phyloP scores from a whole-genome alignment of 2,888 invertebrate species.

The Tinea semifulvella region DNA sequence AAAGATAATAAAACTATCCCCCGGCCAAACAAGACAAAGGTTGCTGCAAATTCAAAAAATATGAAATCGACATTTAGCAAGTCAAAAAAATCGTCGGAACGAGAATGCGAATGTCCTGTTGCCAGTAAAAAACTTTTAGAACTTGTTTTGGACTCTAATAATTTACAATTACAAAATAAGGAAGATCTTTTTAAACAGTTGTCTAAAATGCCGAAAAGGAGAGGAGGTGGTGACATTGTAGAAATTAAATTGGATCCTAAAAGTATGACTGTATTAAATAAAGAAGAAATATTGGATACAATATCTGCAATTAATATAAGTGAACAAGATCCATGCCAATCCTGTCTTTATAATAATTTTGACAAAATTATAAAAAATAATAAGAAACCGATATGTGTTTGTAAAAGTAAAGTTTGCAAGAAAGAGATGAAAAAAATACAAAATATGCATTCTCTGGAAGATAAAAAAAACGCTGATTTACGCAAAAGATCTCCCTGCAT shows the following conservation, averaged over 20 bases:
- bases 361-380: background rate
- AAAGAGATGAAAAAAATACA: background rate
- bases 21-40: no score
- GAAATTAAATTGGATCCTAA: background rate
- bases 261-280: background rate
- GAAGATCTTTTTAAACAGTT: background rate
- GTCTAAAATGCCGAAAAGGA: background rate
- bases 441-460: no score
- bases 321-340: background rate
- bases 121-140: background rate
- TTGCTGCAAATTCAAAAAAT: no score
- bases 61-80: no score
- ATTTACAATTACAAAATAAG: background rate
- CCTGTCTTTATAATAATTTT: background rate
- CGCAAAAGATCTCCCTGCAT: no score
- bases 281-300: background rate
- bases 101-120: background rate
- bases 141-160: background rate
- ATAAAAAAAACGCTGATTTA: no score
- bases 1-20: background rate
- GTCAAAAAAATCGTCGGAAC: no score
- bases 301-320: background rate
- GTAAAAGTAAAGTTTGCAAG: slow-evolving; percentile 1
- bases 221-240: background rate
- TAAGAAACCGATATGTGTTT: background rate